These are phyloP conservation scores for Zootermopsis nevadensis DNA, from an alignment of 2,888 invertebrate genomes.

Conservation along the genomic window DNA sequence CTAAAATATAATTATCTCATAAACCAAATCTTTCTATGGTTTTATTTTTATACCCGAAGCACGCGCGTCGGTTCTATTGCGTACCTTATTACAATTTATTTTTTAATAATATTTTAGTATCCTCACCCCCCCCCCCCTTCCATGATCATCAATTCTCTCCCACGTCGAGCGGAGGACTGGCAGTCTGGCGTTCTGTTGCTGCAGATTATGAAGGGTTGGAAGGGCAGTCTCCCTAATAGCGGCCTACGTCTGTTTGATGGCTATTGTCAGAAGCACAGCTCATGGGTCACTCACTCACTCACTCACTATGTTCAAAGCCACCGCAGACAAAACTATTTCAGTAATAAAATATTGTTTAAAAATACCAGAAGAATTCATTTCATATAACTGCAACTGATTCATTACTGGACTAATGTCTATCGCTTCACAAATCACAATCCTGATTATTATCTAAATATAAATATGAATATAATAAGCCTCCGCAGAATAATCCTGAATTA, in stretches of 20 bases:
- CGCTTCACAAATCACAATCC: too few species aligned
- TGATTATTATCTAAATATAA: too few species aligned
- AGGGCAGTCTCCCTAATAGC: too few species aligned
- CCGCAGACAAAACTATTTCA: too few species aligned
- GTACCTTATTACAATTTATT: neutral
- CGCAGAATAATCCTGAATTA: too few species aligned
- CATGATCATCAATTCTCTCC: neutral
- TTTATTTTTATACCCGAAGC: neutral
- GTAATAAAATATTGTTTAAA: too few species aligned
- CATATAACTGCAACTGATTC: too few species aligned
- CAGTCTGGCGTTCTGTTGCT: neutral
- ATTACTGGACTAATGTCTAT: too few species aligned
- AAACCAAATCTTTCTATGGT: neutral
- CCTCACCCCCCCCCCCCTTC: neutral
- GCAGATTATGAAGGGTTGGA: neutral
- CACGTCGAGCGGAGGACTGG: neutral
- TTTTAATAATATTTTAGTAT: neutral
- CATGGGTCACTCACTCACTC: too few species aligned
- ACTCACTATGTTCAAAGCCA: too few species aligned
- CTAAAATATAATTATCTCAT: neutral
- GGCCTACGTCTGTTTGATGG: neutral
- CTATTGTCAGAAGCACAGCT: neutral
- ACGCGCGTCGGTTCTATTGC: neutral
- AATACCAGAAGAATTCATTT: too few species aligned
- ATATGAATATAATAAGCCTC: too few species aligned